These are phyloP conservation scores for Isotomurus palustris DNA, from an alignment of 2,888 invertebrate genomes.

Conservation along the genomic window DNA sequence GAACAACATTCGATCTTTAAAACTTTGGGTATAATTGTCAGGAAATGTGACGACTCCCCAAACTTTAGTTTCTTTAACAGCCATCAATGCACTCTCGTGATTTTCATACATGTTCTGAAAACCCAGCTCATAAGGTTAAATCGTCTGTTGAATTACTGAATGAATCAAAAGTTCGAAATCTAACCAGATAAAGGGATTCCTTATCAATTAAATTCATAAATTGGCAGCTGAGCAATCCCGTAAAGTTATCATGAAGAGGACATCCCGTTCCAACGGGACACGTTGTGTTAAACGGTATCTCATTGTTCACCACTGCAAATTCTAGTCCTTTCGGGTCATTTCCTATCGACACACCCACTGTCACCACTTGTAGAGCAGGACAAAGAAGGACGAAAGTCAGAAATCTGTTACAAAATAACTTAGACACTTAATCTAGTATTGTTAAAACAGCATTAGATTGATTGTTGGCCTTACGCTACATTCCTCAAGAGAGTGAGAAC, in stretches of 20 bases:
- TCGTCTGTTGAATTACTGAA: background rate
- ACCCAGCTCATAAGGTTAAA: background rate
- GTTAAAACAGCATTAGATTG: background rate
- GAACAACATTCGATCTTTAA: conserved; percentile 74
- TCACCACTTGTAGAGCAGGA: conserved; percentile 86
- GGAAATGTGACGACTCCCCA: conserved; percentile 87
- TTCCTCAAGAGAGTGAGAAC: conserved; percentile 31
- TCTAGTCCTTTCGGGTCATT: conserved; percentile 76
- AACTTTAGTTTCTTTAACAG: conserved; percentile 69
- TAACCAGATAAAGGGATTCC: conserved; percentile 22
- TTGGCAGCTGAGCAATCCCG: conserved; percentile 27
- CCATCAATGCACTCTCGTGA: conserved; percentile 60
- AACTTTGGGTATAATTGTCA: conserved; percentile 79
- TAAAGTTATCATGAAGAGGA: conserved; percentile 17
- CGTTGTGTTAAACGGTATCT: background rate
- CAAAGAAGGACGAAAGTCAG: conserved; percentile 89
- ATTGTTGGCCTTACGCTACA: conserved; percentile 9
- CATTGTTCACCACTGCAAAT: conserved; percentile 77
- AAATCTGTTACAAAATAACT: conserved; percentile 32
- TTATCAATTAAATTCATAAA: conserved; percentile 19
- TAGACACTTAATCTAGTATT: background rate
- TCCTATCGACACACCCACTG: conserved; percentile 87
- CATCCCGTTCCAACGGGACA: conserved; percentile 13
- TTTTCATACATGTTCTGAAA: conserved; percentile 9
- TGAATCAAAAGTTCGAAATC: background rate